phyloP scores from a whole-genome alignment of 2,797 vertebrate genomes.

The Phyllotis vaccarum region DNA sequence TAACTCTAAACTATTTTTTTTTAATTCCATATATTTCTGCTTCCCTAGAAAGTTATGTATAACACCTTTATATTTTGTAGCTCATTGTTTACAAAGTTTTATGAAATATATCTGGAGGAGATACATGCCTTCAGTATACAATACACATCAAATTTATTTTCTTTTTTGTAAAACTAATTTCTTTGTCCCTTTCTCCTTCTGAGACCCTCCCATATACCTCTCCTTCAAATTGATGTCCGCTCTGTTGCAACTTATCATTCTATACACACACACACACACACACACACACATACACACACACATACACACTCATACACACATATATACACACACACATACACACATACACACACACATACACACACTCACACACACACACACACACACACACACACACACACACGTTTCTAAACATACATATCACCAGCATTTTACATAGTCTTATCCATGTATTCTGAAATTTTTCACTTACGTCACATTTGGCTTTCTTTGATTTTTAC shows the following conservation, averaged over 20 bases:
- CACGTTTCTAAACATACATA: neutral
- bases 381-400: neutral
- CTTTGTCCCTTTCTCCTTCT: neutral
- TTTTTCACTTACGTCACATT: slow-evolving; percentile 18
- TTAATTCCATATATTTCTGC: neutral
- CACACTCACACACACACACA: neutral
- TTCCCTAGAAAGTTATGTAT: neutral
- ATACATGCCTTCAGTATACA: neutral
- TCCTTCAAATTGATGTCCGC: too few species aligned
- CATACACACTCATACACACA: too few species aligned
- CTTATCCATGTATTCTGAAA: neutral
- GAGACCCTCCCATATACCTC: neutral
- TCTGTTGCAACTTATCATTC: neutral
- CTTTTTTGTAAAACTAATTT: neutral
- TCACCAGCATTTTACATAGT: neutral
- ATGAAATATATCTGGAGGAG: neutral
- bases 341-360: neutral
- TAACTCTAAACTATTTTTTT: neutral
- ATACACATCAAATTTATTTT: neutral
- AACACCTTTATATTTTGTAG: neutral
- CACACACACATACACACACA: neutral
- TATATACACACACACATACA: too few species aligned
- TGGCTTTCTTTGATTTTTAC: neutral
- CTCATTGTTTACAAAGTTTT: neutral
- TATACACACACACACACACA: neutral